A percentile compares a stretch with the other conserved stretches of the same genome.
These are phyloP conservation scores for Salminus brasiliensis DNA, from an alignment of 2,113 vertebrate genomes.

Conservation along the genomic window DNA sequence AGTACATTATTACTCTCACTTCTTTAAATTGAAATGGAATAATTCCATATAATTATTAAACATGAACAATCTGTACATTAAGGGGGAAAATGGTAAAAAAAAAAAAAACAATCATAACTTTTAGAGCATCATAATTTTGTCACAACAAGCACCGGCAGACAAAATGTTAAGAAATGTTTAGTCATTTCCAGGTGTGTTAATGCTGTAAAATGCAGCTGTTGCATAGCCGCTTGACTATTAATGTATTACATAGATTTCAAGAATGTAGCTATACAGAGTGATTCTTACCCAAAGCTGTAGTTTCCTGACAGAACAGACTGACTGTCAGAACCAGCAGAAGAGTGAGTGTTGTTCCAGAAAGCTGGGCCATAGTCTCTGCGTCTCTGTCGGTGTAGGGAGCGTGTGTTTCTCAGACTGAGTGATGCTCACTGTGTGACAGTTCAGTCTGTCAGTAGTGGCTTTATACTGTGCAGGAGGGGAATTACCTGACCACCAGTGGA, in stretches of 20 bases:
- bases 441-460: not conserved
- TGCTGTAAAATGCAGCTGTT: too few species aligned
- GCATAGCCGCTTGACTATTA: too few species aligned
- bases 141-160: too few species aligned
- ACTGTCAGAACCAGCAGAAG: slow-evolving; percentile 48
- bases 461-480: slow-evolving; percentile 25
- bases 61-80: too few species aligned
- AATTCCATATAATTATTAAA: too few species aligned
- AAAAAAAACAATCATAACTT: too few species aligned
- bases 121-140: too few species aligned
- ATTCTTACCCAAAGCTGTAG: slow-evolving; percentile 56
- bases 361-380: slow-evolving; percentile 58
- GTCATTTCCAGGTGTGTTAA: too few species aligned
- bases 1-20: too few species aligned
- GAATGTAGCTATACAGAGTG: not conserved
- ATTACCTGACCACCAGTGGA: not conserved
- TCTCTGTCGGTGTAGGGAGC: slow-evolving; percentile 8
- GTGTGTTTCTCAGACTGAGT: not conserved
- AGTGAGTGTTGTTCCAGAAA: slow-evolving; percentile 38
- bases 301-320: slow-evolving; percentile 44
- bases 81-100: too few species aligned
- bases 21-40: too few species aligned
- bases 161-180: too few species aligned
- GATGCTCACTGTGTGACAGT: not conserved
- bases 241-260: not conserved